Evolutionary conservation across 2,888 invertebrate species (phyloP), one percentile per base, ranked within the genome.

Genomic region (Petrophora chlorosata): DNA sequence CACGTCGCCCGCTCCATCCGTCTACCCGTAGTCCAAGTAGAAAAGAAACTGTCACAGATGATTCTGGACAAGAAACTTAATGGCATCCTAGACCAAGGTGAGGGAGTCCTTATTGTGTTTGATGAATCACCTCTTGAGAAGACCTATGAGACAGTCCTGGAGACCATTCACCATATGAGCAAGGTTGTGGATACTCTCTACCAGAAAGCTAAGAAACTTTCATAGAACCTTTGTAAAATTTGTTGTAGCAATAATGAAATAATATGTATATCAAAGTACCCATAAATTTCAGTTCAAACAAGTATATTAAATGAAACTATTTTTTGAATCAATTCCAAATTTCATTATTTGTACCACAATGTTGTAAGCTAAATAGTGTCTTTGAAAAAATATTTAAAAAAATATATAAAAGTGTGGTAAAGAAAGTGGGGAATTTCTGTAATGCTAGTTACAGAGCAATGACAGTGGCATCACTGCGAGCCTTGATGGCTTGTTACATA

Each of bases 41-140:
- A 99, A 87, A 98, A 98, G 90, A 99, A 99, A 88, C 91, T 99
- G 49, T 99, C 99, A 36, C 99, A 99, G 89, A 99, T 99, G 99
- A 99, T 99, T 79, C 91, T 99, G 81, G 99, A 99, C 86, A 97
- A 98, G 76, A 99, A 99, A 87, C 95, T 99, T 65, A 94, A 95
- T 88, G 99, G 99, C 13, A 99, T 99, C 65, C 92, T 99, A 63
- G 99, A 99, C 90, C 99, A 99, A 90, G 99, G 99, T 52, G 97
- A 97, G 84, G 99, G 99, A 53, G 98, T 99, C 40, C 91, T 99
- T 56, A 97, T 99, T 72, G 97, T 99, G 26, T 99, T 99, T 84
- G 99, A 99, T 81, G 97, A 98, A 78, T 95, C 96, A 47, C 94
- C 95, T 33, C 94, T 96, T 49, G 99, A 99, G 84, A 97, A 98